Base-by-base conservation (phyloP, 53 echinoderm and acorn worm species). In the Crossaster papposus region DNA sequence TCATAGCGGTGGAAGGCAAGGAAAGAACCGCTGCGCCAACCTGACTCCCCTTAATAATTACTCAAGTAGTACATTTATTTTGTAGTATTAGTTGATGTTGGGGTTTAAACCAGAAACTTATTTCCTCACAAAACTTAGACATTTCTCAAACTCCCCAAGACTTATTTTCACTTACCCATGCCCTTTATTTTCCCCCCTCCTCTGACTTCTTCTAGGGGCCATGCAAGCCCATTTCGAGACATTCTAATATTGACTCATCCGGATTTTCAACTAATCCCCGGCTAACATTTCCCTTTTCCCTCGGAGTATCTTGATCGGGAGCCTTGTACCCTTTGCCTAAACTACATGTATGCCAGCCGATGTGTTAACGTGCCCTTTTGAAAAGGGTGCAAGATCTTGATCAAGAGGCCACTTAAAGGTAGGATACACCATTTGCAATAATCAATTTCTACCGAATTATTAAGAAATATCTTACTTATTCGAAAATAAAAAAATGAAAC, bases 231-330 rank as follows among this genome's bases (percentile, higher is more conserved):
- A 26, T 4, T 68, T 26, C 28, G 28, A 28, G 68, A 68, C 68
- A 68, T 68, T n/a, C 68, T 6, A n/a, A n/a, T n/a, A 26, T 26
- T 68, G 68, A 68, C 68, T 68, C 68, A 68, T 14, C 68, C 68
- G 28, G 68, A 26, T 24, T 68, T 68, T 28, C 2, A 4, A 8
- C 15, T 58, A 20, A 68, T 68, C 68, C 22, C 2, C 68, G 4
- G 28, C 24, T 68, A 68, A 68, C 68, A 26, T 68, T 7, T 26
- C 26, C 11, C 68, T 68, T 68, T 28, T 28, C 68, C 28, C 68
- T 62, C 17, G 3, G 44, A 44, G 9, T 9, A 44, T 44, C 44
- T 44, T 44, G 44, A 44, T 44, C 44, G 9, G 44, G 44, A 44
- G 44, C 9, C 44, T n/a, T n/a, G 44, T 44, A 44, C 62, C 62